Evolutionary conservation across 2,113 vertebrate species (phyloP).

Genomic region (Bos javanicus): DNA sequence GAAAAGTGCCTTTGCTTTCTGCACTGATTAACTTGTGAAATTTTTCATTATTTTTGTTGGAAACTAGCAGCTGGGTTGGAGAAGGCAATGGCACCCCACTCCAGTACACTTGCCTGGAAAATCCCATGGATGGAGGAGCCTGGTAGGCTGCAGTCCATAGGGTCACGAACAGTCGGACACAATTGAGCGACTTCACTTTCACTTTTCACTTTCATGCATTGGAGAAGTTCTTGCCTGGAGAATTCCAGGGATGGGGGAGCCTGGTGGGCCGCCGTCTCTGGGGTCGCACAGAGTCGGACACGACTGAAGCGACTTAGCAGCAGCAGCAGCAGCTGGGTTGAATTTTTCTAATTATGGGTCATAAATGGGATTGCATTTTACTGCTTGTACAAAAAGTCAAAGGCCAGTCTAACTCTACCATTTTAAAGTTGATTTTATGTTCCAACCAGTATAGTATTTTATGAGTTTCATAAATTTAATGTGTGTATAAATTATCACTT

Average conservation of each 20-base stretch:
- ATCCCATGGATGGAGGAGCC: no score
- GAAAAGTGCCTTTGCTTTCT: background rate
- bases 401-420: background rate
- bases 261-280: no score
- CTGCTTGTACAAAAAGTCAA: background rate
- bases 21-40: background rate
- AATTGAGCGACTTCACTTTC: no score
- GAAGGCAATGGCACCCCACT: no score
- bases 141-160: no score
- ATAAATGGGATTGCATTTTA: constrained; percentile 19
- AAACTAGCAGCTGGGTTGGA: background rate
- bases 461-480: background rate
- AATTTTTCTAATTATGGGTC: background rate
- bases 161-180: no score
- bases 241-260: no score
- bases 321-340: background rate
- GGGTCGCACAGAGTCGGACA: no score
- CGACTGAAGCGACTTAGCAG: no score
- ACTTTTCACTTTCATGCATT: no score
- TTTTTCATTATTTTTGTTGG: background rate
- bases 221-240: no score
- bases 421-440: constrained; percentile 20
- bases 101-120: no score
- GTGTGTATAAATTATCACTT: background rate
- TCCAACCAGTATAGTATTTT: background rate